These are phyloP conservation scores for Aldabrachelys gigantea DNA, from an alignment of 2,113 vertebrate genomes.

Conservation along the genomic window DNA sequence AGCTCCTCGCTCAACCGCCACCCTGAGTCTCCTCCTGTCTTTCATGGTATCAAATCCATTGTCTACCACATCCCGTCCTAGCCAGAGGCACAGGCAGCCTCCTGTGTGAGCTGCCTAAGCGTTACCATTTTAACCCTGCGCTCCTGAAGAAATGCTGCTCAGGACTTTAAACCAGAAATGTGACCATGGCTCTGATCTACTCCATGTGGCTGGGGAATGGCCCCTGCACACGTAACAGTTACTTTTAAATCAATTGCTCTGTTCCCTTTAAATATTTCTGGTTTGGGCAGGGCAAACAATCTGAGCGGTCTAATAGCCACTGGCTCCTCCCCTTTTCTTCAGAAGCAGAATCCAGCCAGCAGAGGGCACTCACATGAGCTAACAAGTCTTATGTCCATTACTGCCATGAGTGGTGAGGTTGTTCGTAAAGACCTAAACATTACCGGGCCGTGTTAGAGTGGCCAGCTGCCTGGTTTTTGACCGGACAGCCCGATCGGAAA, in stretches of 20 bases:
- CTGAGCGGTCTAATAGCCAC: not conserved
- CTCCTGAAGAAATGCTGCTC: not conserved
- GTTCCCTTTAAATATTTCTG: no score
- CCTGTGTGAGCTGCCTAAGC: not conserved
- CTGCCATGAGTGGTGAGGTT: not conserved
- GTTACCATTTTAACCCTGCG: not conserved
- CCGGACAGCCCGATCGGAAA: no score
- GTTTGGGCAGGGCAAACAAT: not conserved
- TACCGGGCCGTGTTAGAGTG: no score
- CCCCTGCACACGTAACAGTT: not conserved
- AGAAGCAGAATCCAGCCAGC: not conserved
- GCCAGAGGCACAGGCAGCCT: not conserved
- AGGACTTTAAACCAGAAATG: not conserved
- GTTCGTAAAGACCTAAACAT: not conserved
- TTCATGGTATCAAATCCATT: not conserved
- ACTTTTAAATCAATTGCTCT: no score
- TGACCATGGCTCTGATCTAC: not conserved
- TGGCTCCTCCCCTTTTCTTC: not conserved
- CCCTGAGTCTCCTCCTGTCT: not conserved
- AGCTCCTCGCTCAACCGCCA: fast-evolving
- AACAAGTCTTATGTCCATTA: not conserved
- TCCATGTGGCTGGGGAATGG: not conserved
- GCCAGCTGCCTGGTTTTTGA: no score
- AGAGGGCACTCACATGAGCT: not conserved
- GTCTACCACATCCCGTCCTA: not conserved